phyloP scores from a whole-genome alignment of 53 echinoderm and acorn worm genomes.

The Actinopyga echinites region DNA sequence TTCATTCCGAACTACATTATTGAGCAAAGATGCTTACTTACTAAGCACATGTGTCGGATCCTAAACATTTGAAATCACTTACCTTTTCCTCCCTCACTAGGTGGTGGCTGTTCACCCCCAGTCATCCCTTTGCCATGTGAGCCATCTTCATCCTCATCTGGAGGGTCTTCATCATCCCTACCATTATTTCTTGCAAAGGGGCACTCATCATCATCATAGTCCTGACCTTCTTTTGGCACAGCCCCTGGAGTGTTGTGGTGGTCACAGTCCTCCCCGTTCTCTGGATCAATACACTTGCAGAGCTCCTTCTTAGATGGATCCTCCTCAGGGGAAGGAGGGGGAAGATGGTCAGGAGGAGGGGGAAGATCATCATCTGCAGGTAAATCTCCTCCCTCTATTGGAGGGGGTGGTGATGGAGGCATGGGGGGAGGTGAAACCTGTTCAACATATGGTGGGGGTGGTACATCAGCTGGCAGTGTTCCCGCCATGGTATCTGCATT shows the following conservation, averaged over 20 bases:
- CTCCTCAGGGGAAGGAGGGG: neutral
- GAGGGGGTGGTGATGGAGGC: too few relatives aligned
- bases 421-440: too few relatives aligned
- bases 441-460: neutral
- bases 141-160: neutral
- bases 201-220: neutral
- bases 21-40: too few relatives aligned
- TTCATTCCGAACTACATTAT: too few relatives aligned
- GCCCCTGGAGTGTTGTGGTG: neutral
- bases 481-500: neutral
- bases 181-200: neutral
- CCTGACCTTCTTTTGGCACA: neutral
- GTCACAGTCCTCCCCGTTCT: conserved; percentile 24
- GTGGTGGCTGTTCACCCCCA: neutral
- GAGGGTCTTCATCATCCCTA: neutral
- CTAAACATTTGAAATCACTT: neutral
- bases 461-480: neutral
- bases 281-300: conserved; percentile 30
- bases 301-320: neutral
- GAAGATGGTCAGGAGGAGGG: too few relatives aligned
- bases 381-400: too few relatives aligned
- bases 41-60: too few relatives aligned
- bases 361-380: too few relatives aligned
- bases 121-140: neutral
- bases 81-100: conserved; percentile 1